Percentiles rank a stretch among this genome's conserved stretches.
Evolutionary conservation across 2,113 vertebrate species (phyloP).

Genomic region (Tonatia bakeri): DNA sequence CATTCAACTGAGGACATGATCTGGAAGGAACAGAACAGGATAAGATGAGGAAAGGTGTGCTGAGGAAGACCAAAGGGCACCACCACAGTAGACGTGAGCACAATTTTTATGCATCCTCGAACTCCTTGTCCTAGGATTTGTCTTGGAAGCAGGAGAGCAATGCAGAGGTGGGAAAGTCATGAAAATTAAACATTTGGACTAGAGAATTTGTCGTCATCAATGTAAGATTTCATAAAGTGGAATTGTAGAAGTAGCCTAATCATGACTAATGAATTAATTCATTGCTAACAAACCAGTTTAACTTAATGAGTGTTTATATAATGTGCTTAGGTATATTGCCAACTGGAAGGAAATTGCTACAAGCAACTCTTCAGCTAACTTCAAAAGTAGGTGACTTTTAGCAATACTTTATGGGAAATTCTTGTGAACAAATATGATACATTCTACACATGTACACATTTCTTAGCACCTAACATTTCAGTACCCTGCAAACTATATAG

Average conservation of each 20-base stretch:
- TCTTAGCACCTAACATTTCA: background rate
- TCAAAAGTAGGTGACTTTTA: constrained; percentile 68
- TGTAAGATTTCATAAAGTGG: background rate
- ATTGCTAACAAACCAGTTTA: background rate
- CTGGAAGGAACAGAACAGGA: background rate
- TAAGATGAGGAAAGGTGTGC: background rate
- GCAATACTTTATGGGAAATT: background rate
- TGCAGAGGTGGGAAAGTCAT: background rate
- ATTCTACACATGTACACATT: background rate
- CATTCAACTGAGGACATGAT: background rate
- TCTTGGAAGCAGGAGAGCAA: background rate
- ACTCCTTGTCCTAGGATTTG: background rate
- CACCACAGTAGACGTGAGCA: background rate
- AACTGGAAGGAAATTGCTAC: constrained; percentile 80
- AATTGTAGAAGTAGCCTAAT: background rate
- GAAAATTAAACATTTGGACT: background rate
- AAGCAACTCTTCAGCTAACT: constrained; percentile 78
- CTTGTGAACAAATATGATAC: background rate
- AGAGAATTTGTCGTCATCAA: background rate
- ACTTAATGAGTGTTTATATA: constrained; percentile 48
- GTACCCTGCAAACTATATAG: background rate
- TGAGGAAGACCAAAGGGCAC: background rate
- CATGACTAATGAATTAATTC: background rate
- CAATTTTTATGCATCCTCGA: background rate
- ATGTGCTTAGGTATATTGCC: constrained; percentile 78